These are phyloP conservation scores for Strix uralensis DNA, from an alignment of 2,113 vertebrate species.

Conservation along the genomic window DNA sequence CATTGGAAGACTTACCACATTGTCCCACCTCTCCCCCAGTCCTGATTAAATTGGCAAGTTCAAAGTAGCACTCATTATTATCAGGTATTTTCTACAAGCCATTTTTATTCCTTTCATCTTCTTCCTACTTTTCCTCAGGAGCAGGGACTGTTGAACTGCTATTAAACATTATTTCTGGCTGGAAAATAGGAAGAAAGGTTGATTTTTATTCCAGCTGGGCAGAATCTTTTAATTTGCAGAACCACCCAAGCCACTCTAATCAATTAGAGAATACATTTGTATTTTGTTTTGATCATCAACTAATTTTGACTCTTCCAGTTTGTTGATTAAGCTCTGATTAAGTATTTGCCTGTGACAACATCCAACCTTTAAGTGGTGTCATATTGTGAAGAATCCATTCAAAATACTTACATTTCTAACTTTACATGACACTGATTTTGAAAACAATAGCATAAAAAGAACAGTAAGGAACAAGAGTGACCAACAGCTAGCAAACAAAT, in stretches of 20 bases:
- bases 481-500: background rate
- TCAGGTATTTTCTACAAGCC: background rate
- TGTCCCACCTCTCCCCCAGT: rapidly evolving
- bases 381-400: background rate
- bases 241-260: conserved; percentile 8
- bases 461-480: background rate
- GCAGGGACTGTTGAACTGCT: background rate
- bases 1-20: background rate
- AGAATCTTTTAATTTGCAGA: background rate
- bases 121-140: background rate
- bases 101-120: background rate
- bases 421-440: background rate
- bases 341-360: conserved; percentile 7
- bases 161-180: background rate
- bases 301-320: conserved; percentile 32
- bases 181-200: background rate
- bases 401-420: background rate
- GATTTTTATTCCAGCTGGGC: conserved; percentile 8
- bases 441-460: background rate
- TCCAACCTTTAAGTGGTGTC: background rate
- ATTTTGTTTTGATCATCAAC: conserved; percentile 44
- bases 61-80: background rate
- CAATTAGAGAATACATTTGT: conserved; percentile 13
- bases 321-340: conserved; percentile 49
- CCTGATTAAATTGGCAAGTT: background rate